These are phyloP conservation scores for Corynorhinus townsendii DNA, from an alignment of 2,113 vertebrate species.

Conservation along the genomic window DNA sequence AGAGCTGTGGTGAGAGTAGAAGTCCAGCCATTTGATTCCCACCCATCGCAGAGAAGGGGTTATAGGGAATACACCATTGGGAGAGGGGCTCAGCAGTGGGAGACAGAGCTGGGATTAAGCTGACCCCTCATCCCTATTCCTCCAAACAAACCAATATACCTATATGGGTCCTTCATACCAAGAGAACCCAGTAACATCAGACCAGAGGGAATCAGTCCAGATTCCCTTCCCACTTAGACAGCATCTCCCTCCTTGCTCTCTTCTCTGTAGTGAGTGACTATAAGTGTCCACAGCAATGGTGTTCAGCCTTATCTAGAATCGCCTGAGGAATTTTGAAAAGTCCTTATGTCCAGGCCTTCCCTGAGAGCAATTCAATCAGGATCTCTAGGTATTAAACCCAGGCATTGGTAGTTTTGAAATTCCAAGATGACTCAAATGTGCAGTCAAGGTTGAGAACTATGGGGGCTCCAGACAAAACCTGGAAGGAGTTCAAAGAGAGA, in stretches of 20 bases:
- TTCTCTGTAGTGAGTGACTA: neutral
- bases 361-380: neutral
- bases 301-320: neutral
- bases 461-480: neutral
- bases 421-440: neutral
- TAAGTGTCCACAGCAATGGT: too few species aligned
- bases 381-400: neutral
- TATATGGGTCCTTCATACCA: neutral
- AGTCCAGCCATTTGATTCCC: neutral
- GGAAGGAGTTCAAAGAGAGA: neutral
- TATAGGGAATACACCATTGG: neutral
- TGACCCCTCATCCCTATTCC: rapidly evolving
- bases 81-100: neutral
- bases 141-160: neutral
- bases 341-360: too few species aligned
- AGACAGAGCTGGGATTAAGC: neutral
- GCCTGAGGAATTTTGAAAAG: neutral
- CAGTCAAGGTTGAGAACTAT: neutral
- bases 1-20: neutral
- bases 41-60: neutral
- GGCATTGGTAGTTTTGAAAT: neutral
- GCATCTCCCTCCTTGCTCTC: neutral
- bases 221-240: neutral
- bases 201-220: neutral
- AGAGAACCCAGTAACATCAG: neutral